Conservation (phyloP, 2,113 vertebrate species). For the Tyrannus savana region DNA sequence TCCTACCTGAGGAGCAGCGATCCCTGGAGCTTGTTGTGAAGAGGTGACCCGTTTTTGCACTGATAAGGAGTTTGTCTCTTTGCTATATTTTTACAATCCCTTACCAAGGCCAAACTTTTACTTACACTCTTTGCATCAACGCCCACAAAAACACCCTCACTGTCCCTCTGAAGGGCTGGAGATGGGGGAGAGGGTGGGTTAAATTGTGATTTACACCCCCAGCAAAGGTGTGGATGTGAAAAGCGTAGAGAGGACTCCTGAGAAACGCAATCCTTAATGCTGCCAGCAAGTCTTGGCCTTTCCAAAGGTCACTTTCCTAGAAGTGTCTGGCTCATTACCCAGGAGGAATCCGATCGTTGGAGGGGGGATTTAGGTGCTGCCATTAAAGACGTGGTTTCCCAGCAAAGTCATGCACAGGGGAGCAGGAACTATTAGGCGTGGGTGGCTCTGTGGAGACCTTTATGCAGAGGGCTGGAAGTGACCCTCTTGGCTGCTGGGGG, state of each 20-base stretch:
- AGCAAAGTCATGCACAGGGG: not conserved
- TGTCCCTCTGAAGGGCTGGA: not conserved
- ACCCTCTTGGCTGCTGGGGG: not conserved
- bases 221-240: not conserved
- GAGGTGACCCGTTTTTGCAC: not conserved
- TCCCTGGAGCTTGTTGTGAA: not conserved
- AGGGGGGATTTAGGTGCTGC: not conserved
- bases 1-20: not conserved
- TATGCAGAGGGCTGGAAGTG: not conserved
- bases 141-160: not conserved
- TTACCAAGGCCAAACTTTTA: not conserved
- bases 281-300: not conserved
- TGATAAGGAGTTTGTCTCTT: not conserved
- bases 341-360: slow-evolving; percentile 12
- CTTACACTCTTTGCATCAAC: not conserved
- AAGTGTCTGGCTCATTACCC: slow-evolving; percentile 44
- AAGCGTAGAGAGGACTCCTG: not conserved
- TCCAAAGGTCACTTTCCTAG: not conserved
- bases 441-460: not conserved
- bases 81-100: not conserved
- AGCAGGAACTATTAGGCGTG: not conserved
- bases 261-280: not conserved
- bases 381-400: not conserved
- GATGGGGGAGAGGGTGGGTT: not conserved
- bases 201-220: not conserved